phyloP scores from a whole-genome alignment of 2,797 vertebrate species.

The Onychomys leucogaster region DNA sequence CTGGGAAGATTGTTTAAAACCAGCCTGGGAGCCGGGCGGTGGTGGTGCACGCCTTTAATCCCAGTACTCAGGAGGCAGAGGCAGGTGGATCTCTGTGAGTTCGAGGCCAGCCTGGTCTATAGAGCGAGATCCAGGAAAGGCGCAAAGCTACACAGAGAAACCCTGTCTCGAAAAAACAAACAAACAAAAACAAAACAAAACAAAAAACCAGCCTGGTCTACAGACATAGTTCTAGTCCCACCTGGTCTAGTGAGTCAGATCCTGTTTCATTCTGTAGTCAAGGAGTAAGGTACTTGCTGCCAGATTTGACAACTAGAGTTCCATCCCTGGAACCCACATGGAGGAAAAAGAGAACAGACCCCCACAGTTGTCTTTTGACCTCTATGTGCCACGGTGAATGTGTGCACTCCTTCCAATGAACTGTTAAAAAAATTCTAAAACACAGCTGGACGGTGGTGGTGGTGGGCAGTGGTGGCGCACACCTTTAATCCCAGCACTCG shows the following conservation, averaged over 20 bases:
- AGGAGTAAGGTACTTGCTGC: neutral
- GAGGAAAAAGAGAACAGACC: neutral
- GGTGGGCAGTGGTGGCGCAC: no score
- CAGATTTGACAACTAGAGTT: neutral
- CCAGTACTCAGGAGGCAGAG: no score
- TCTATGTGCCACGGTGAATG: rapidly evolving
- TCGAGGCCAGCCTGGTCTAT: no score
- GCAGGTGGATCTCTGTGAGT: no score
- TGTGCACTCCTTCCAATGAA: neutral
- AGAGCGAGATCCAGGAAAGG: no score
- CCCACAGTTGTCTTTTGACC: neutral
- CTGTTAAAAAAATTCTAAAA: neutral
- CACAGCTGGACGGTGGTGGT: neutral
- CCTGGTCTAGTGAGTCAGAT: neutral
- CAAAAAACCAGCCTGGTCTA: neutral
- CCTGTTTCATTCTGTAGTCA: neutral
- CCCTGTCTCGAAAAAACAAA: no score
- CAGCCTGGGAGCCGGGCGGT: no score
- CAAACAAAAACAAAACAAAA: no score
- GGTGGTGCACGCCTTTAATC: no score
- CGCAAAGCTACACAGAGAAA: no score
- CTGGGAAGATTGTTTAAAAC: neutral
- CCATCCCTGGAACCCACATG: no score
- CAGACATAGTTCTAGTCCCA: neutral
- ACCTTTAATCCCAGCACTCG: no score